These are phyloP conservation scores for Ophion obscuratus DNA, from an alignment of 2,888 invertebrate species.

Conservation along the genomic window DNA sequence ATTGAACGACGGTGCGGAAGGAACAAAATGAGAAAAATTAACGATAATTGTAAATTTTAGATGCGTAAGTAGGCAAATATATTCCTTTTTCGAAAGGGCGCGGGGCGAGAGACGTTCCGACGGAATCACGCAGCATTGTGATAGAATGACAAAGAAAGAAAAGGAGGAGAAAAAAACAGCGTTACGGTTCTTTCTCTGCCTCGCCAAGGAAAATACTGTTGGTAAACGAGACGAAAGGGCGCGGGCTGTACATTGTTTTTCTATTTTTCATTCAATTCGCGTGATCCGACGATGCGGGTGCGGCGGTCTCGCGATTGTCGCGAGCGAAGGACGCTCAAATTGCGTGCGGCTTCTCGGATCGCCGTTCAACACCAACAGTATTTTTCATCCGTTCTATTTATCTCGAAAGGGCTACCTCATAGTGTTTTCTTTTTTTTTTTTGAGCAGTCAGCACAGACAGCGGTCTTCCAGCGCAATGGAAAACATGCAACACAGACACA, in stretches of 20 bases:
- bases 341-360: not conserved
- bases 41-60: slow-evolving; percentile 33
- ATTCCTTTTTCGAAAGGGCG: slow-evolving; percentile 53
- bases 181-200: slow-evolving; percentile 40
- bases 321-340: not conserved
- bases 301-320: not conserved
- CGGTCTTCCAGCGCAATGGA: slow-evolving; percentile 57
- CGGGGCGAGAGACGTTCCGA: slow-evolving; percentile 2
- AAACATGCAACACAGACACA: slow-evolving; percentile 34
- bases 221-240: not conserved
- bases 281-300: not conserved
- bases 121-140: slow-evolving; percentile 33
- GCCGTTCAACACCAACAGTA: slow-evolving; percentile 6
- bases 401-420: slow-evolving; percentile 45
- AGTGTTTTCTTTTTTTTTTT: slow-evolving; percentile 32
- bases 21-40: slow-evolving; percentile 15
- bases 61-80: slow-evolving; percentile 50
- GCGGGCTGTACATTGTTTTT: not conserved
- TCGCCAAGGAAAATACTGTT: slow-evolving; percentile 39
- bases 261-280: not conserved
- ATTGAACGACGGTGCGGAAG: not conserved
- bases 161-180: slow-evolving; percentile 4
- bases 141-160: slow-evolving; percentile 12
- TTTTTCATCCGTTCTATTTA: slow-evolving; percentile 27
- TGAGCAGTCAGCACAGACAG: slow-evolving; percentile 48